phyloP scores from a whole-genome alignment of 2,113 vertebrate species.

The Panthera tigris region DNA sequence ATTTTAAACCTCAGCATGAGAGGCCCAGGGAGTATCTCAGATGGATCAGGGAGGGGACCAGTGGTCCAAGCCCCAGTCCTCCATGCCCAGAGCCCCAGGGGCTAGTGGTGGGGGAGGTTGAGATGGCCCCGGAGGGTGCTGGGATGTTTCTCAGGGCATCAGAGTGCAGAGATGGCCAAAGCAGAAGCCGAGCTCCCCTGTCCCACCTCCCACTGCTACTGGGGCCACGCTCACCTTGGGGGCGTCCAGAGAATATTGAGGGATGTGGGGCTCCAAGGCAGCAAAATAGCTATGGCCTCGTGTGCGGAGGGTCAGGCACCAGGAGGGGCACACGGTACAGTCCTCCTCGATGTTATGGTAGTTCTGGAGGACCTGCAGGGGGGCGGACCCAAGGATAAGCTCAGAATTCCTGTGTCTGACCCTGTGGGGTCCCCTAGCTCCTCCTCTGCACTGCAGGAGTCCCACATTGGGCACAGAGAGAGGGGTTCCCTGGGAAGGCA shows the following conservation, averaged over 20 bases:
- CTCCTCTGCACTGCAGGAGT: neutral
- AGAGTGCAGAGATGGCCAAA: neutral
- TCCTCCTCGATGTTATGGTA: conserved; percentile 84
- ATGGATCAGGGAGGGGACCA: neutral
- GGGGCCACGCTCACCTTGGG: conserved; percentile 81
- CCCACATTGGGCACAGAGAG: neutral
- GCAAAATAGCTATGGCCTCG: conserved; percentile 89
- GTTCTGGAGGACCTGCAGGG: conserved; percentile 83
- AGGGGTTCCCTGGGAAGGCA: neutral
- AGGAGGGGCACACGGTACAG: conserved; percentile 87
- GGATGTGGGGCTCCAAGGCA: conserved; percentile 85
- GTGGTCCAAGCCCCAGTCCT: neutral
- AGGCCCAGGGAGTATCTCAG: neutral
- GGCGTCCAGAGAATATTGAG: conserved; percentile 86
- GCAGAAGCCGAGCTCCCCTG: neutral
- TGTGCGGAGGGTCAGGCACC: conserved; percentile 90
- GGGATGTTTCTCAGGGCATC: neutral
- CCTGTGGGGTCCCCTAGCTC: neutral
- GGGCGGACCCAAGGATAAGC: neutral
- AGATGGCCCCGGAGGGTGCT: neutral
- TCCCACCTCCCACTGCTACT: neutral
- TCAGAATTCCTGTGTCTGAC: neutral
- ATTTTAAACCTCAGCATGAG: neutral
- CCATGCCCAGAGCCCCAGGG: neutral
- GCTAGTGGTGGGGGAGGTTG: neutral